Conservation (phyloP, 2,888 invertebrate species). For the Gonocerus acuteangulatus region DNA sequence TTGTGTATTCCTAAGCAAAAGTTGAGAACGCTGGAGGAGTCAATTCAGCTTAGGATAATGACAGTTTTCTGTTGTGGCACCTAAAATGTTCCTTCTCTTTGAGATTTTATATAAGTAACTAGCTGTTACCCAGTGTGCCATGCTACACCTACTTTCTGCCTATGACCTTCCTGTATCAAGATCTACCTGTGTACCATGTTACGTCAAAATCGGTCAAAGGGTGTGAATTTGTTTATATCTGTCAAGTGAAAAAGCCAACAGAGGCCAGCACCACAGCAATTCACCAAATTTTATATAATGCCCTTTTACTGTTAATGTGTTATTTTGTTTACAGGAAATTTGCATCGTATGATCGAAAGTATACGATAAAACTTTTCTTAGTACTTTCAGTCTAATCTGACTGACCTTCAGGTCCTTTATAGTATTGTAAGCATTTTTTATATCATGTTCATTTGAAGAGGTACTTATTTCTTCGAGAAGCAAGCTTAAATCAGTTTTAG, state of each 20-base stretch:
- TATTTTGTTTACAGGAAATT: neutral
- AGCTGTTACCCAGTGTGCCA: no score
- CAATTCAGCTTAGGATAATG: no score
- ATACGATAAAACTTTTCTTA: neutral
- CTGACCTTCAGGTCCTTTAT: neutral
- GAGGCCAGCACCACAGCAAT: no score
- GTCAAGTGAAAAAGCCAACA: neutral
- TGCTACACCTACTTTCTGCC: no score
- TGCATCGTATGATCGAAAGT: neutral
- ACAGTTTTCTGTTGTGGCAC: no score
- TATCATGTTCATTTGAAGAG: neutral
- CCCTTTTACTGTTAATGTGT: neutral
- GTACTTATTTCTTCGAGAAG: neutral
- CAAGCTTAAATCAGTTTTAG: neutral
- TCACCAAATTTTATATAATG: neutral
- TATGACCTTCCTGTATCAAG: no score
- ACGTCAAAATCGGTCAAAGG: neutral
- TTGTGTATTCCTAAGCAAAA: no score
- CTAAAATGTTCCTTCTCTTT: no score
- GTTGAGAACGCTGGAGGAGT: no score
- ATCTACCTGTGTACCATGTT: neutral
- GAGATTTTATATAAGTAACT: no score
- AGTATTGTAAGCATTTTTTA: neutral
- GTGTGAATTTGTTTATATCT: neutral
- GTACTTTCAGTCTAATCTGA: neutral